Evolutionary conservation across 2,888 invertebrate genomes (phyloP), one percentile per base, ranked within the genome.

Genomic region (Trisateles emortualis): DNA sequence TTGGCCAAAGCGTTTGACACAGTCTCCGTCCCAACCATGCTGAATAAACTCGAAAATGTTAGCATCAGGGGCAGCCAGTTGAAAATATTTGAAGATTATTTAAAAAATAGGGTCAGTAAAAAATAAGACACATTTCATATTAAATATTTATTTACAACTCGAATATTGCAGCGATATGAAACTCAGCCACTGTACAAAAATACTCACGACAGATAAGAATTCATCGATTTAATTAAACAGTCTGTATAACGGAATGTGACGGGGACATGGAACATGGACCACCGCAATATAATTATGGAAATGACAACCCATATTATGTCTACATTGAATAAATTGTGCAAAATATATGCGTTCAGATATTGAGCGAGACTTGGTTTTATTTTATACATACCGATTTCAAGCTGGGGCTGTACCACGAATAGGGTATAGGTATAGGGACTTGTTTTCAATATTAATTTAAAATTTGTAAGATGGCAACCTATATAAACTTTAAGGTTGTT

Each of bases 81-180:
- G n/a, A n/a, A n/a, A n/a, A 19, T 4, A 8, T 26, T 26, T 8
- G 3, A 8, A 8, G 26, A 26, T 26, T 26, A n/a, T n/a, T n/a
- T n/a, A n/a, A n/a, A n/a, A n/a, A n/a, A n/a, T n/a, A n/a, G 9
- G 8, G 8, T 26, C 26, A 3, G 8, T 26, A 1, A 1, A 55
- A 52, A 58, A 59, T n/a, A 46, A 52, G 29, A 45, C 33, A 46
- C 41, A 63, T 71, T 54, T 53, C 63, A 50, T 66, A 69, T 59
- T 49, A 61, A 81, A 81, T 72, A 77, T 76, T 78, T 76, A 78
- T 88, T 89, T 89, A 89, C 87, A 89, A 85, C 82, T 87, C 79
- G 64, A 83, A 86, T 86, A 91, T 84, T 88, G 85, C 85, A 84
- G 86, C 79, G 78, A 79, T 84, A 78, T 81, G 74, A 78, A 79